These are phyloP conservation scores for Panthera tigris DNA, from an alignment of 2,113 vertebrate genomes.

Conservation along the genomic window DNA sequence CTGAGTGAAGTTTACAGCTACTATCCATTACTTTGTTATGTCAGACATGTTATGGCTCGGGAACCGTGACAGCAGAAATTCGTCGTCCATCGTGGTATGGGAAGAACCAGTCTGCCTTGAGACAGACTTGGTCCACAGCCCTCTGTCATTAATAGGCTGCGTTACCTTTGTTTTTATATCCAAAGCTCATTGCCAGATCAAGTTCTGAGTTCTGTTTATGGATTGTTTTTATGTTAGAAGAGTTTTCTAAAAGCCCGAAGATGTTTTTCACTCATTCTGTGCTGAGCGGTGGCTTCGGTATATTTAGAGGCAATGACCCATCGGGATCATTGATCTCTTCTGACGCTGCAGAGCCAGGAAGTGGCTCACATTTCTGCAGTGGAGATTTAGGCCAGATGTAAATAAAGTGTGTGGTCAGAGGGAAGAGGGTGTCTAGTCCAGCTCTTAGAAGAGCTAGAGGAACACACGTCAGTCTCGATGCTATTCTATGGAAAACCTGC, in stretches of 20 bases:
- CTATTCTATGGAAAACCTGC: background rate
- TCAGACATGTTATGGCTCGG: background rate
- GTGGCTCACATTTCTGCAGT: background rate
- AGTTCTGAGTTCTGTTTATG: background rate
- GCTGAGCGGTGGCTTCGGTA: background rate
- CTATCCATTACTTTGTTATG: background rate
- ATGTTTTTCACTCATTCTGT: background rate
- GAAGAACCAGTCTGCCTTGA: too few relatives aligned
- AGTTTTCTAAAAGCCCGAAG: background rate
- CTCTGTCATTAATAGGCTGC: background rate
- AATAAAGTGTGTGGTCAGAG: slow-evolving; percentile 51
- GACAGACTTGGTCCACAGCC: background rate
- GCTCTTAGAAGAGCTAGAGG: background rate
- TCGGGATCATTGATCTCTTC: slow-evolving; percentile 19
- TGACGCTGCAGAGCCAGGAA: background rate
- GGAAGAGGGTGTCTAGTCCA: background rate
- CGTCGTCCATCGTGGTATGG: accelerated
- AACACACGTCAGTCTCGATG: background rate
- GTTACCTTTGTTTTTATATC: background rate
- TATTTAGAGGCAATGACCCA: slow-evolving; percentile 33
- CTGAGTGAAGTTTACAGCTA: background rate
- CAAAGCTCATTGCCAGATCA: background rate
- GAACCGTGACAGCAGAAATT: accelerated
- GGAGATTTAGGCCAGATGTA: slow-evolving; percentile 13
- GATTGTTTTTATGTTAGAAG: background rate